phyloP scores from a whole-genome alignment of 2,888 invertebrate genomes.

The Zygaena filipendulae region DNA sequence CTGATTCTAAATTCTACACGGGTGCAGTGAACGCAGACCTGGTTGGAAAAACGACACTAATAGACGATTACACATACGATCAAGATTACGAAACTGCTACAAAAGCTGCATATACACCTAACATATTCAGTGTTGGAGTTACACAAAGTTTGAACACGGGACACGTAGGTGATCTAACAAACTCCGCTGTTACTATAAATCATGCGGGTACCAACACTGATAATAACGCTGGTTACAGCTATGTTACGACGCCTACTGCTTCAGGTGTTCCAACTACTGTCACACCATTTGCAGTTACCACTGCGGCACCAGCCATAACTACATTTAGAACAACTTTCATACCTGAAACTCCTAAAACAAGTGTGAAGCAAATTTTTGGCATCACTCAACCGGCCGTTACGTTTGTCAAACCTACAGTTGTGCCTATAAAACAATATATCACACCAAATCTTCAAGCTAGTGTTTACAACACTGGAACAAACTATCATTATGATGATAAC shows the following conservation, averaged over 20 bases:
- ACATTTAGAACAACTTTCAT: slow-evolving; percentile 48
- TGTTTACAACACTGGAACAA: slow-evolving; percentile 34
- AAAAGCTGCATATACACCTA: slow-evolving; percentile 10
- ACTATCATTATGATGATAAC: slow-evolving; percentile 29
- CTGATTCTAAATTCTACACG: slow-evolving; percentile 35
- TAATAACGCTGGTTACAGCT: slow-evolving; percentile 43
- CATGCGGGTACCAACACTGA: slow-evolving; percentile 44
- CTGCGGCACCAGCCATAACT: slow-evolving; percentile 34
- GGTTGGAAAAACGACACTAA: slow-evolving; percentile 56
- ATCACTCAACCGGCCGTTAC: slow-evolving; percentile 51
- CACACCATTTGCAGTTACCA: slow-evolving; percentile 46
- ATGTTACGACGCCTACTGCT: slow-evolving; percentile 48
- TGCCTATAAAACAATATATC: slow-evolving; percentile 30
- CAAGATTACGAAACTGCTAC: slow-evolving; percentile 28
- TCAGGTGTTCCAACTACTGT: slow-evolving; percentile 53
- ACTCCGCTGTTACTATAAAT: slow-evolving; percentile 46
- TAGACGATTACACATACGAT: slow-evolving; percentile 42
- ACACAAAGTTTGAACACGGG: slow-evolving; percentile 21
- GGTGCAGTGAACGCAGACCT: slow-evolving; percentile 58
- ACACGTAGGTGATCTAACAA: slow-evolving; percentile 35
- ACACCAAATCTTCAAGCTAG: slow-evolving; percentile 34
- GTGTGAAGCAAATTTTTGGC: slow-evolving; percentile 52
- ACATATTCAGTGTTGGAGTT: slow-evolving; percentile 10
- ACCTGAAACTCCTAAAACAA: slow-evolving; percentile 44
- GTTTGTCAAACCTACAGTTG: slow-evolving; percentile 43